Evolutionary conservation across 92 coral and sea anemone species (phyloP), one percentile per base, ranked within the genome.

Genomic region (Palythoa heliodiscus): DNA sequence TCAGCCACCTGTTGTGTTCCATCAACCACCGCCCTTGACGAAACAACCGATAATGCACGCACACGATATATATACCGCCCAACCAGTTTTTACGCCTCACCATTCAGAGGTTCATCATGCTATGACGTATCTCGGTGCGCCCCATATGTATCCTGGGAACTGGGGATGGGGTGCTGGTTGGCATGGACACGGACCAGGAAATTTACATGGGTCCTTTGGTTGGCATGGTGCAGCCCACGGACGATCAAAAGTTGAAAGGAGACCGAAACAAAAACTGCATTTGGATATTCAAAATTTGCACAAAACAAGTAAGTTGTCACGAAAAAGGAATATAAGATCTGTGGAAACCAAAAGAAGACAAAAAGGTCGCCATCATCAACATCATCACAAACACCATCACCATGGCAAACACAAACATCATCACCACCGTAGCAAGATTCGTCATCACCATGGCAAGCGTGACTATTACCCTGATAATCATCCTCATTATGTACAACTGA

Each of bases 1-100:
- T 39, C 98, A 97, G 82, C 96, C 98, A 0, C 98, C 99, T 55
- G 93, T 97, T 11, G 93, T 97, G 80, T 97, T 97, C 73, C 99
- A 97, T 55, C 99, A 97, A 75, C 99, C 99, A 9, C 90, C 99
- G 3, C 99, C 99, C 1, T 86, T 97, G 93, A 87, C 86, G n/a
- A 91, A 87, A 47, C 99, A 97, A 47, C 98, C 95, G 16, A 84
- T 97, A 2, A 68, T 88, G 35, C 87, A 95, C 24, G 90, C 99
- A 10, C 95, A 92, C 66, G 99, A 97, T 57, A 52, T 90, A 39
- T 97, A 97, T 75, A 63, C 55, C 3, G 93, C 98, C 11, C 98
- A 97, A 22, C 92, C 93, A 16, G 89, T 88, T 69, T 95, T 86
- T 66, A 92, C 90, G 11, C 99, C 98, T 7, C 89, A 94, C 29